Base-by-base conservation (phyloP, 2,888 invertebrate species). In the Meta bourneti region DNA sequence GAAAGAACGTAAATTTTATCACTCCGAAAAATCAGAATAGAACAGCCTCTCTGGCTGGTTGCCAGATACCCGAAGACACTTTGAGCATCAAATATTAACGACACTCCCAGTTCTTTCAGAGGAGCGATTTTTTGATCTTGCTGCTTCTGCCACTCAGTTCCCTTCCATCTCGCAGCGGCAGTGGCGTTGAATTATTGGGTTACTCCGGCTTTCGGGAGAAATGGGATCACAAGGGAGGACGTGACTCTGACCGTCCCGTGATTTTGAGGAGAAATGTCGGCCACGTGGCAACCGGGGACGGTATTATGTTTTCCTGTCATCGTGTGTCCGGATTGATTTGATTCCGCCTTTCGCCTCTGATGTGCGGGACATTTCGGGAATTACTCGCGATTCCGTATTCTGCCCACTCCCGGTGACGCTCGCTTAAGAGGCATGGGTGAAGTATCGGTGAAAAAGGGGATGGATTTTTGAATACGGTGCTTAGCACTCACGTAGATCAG, bases 121-220 rank as follows among this genome's bases (percentile, higher is more conserved):
- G 19, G 78, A 78, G 51, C 7, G n/a, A 51, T 78, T 78, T 52
- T 74, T 74, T 77, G 16, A 49, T 70, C 49, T 6, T 9, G 52
- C 0, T 16, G 6, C 49, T 70, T 81, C 34, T 48, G 70, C 70
- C 71, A 81, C 34, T 81, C 70, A 13, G n/a, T 83, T 83, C 49
- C 52, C 8, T 83, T 83, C 69, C 48, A 13, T 51, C 49, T n/a
- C 48, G 34, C 34, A 8, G 49, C n/a, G 51, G 71, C 51, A 51
- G 52, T 83, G 83, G 51, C 74, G 54, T 49, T 74, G 83, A 83
- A 54, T 72, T 83, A 83, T 83, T 83, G 52, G 83, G 72, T 72
- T 72, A 74, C 72, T n/a, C 11, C 52, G n/a, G 52, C 52, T 52
- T 78, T n/a, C 11, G 52, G 52, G 78, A 7, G 52, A 52, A 19